Base-by-base conservation (phyloP, 2,888 invertebrate species). In the Oxyscelio sp. region DNA sequence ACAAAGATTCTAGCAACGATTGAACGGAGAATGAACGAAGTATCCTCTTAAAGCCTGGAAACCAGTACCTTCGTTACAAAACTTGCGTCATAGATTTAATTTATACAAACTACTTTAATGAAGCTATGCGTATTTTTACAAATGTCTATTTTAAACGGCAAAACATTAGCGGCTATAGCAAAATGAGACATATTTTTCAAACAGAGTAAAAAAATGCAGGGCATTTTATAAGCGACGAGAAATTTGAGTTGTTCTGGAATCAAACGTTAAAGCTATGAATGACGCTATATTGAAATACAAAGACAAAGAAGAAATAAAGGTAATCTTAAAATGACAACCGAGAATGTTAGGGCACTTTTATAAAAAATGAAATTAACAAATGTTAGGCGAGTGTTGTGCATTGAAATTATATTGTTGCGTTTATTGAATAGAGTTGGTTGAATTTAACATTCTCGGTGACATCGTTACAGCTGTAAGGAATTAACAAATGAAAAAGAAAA, bases 381-480 rank as follows among this genome's bases (percentile, higher is more conserved):
- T 52, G 52, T 52, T 66, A 52, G 52, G 6, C 54, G 27, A 54
- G 15, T 54, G 54, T 54, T 54, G 54, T 19, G 43, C 38, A 22
- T 65, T 65, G 34, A 70, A 58, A 58, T 34, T 70, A 70, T 58
- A 70, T 70, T 48, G 68, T 68, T 68, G 31, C n/a, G 38, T 59
- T 61, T 74, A 61, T 50, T 71, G 27, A 21, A 71, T 3, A 6
- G 15, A 58, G 45, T 34, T 59, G 15, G 50, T 21, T 11, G 17
- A 50, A 31, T 19, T 68, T 40, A 48, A 71, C 58, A 58, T 48
- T 58, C 71, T 71, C 56, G 70, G 70, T 6, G 38, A 66, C 15
- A 8, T 65, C 13, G 34, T 54, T 43, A 43, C 43, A 34, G 15
- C 43, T 17, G 43, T 43, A 43, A 43, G 15, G 15, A 43, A 43